Conservation (phyloP, 2,888 invertebrate genomes). For the Amblyjoppa proteus region DNA sequence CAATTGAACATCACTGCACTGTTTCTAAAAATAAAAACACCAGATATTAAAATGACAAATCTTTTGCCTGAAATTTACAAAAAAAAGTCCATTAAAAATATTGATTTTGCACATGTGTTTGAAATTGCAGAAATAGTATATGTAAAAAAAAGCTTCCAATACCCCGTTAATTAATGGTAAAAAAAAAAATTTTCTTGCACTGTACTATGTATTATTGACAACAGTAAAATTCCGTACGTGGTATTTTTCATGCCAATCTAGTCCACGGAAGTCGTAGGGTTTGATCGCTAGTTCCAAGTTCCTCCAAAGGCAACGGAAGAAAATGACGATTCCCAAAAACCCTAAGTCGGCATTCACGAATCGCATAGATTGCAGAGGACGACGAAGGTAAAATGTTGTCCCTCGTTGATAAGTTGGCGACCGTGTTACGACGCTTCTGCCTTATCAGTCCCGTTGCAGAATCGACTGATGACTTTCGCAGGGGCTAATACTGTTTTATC, state of each 20-base stretch:
- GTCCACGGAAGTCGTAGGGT: background rate
- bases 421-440: background rate
- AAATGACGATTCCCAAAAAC: background rate
- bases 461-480: background rate
- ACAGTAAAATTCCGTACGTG: background rate
- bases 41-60: too few species aligned
- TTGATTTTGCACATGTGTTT: too few species aligned
- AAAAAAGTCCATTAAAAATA: too few species aligned
- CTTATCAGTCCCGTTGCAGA: background rate
- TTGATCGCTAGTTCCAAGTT: background rate
- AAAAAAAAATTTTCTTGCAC: too few species aligned
- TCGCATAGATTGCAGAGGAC: background rate
- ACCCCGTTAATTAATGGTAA: too few species aligned
- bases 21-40: too few species aligned
- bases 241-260: background rate
- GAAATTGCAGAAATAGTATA: too few species aligned
- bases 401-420: background rate
- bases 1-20: too few species aligned
- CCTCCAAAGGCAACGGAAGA: background rate
- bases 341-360: background rate
- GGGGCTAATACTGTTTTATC: constrained; percentile 38
- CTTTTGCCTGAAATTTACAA: too few species aligned
- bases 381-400: background rate
- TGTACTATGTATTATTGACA: background rate
- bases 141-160: too few species aligned